Evolutionary conservation across 2,888 invertebrate genomes (phyloP), one percentile per base, ranked within the genome.

Genomic region (Cosmia trapezina): DNA sequence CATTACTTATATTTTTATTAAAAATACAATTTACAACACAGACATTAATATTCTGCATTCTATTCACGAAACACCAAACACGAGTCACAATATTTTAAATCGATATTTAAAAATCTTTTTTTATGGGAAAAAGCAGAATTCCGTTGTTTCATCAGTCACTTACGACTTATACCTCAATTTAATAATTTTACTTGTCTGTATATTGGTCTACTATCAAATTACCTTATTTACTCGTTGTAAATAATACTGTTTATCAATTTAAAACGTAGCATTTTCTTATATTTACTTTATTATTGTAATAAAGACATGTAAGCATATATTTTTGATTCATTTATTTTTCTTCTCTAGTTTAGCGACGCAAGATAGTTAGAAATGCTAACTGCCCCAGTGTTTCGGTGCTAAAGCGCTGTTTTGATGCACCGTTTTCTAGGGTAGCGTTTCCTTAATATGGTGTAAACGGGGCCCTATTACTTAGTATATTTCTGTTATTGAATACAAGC

Each of bases 201-300:
- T 62, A 78, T 80, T 75, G 69, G 74, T 71, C 72, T 72, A 69
- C 71, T 79, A 53, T 67, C 59, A 73, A 75, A 76, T 76, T 67
- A 70, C 28, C 64, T 73, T 84, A 83, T 85, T 84, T 75, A 80
- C 80, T 74, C 60, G 19, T 62, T 86, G 85, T 86, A 86, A 83
- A 85, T 86, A 87, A 86, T 70, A 75, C 76, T 75, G 72, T 81
- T 83, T 84, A 86, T 77, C 79, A 75, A 81, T 80, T 73, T 67
- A 60, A 71, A 72, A 73, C 47, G 65, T 81, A 86, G 71, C 64
- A 71, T 78, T 80, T 71, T 67, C 77, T 85, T 76, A 63, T 73
- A 70, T 75, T 83, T 77, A 83, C 67, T 80, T 67, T 70, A 84
- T 70, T 75, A 82, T 74, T 84, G 73, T 78, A 86, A 75, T 80